These are phyloP conservation scores for Tromatobia lineatoria DNA, from an alignment of 2,888 invertebrate species.

Conservation along the genomic window DNA sequence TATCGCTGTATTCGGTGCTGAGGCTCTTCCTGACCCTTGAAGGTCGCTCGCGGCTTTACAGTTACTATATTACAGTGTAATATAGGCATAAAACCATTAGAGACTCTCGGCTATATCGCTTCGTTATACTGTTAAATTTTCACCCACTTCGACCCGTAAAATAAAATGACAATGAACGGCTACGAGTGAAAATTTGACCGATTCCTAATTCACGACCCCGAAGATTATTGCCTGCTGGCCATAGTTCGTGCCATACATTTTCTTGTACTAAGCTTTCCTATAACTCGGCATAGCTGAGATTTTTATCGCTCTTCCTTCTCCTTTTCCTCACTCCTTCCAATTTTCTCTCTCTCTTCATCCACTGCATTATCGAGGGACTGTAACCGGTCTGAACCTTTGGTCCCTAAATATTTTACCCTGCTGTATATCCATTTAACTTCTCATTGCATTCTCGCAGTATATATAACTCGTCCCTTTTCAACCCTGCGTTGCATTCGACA, in stretches of 20 bases:
- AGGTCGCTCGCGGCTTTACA: conserved; percentile 48
- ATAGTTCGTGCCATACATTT: conserved; percentile 21
- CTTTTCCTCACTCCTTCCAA: background rate
- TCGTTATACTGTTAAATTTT: conserved; percentile 18
- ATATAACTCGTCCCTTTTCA: conserved; percentile 52
- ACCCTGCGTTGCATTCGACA: background rate
- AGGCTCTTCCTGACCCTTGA: conserved; percentile 4
- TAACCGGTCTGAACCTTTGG: conserved; percentile 21
- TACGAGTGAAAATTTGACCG: conserved; percentile 49
- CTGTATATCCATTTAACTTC: conserved; percentile 30
- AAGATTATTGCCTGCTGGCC: conserved; percentile 34
- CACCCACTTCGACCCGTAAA: background rate
- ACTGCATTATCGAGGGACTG: background rate
- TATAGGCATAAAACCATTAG: conserved; percentile 79
- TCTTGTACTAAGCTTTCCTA: conserved; percentile 34
- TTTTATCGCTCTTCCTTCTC: conserved; percentile 15
- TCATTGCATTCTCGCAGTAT: conserved; percentile 8
- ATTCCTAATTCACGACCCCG: conserved; percentile 60
- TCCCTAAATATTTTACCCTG: conserved; percentile 23
- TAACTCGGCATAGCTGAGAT: conserved; percentile 34
- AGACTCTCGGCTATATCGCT: conserved; percentile 53
- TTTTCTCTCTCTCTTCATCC: background rate
- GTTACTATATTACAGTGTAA: conserved; percentile 68
- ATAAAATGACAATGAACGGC: conserved; percentile 26
- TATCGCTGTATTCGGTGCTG: background rate